Evolutionary conservation across 2,888 invertebrate species (phyloP), one percentile per base, ranked within the genome.

Genomic region (Dolichomitus sp.): DNA sequence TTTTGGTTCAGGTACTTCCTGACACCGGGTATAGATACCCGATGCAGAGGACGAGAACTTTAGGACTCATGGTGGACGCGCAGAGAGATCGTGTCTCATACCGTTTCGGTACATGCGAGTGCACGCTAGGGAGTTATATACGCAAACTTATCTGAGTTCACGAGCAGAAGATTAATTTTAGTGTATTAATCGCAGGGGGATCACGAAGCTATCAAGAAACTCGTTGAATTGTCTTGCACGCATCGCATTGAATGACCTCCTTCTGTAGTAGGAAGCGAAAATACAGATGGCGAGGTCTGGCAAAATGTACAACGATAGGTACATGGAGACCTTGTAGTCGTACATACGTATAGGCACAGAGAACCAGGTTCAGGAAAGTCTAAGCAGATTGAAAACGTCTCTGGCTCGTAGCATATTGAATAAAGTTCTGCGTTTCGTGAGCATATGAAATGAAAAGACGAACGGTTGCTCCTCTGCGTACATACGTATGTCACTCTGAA

Each of bases 351-450:
- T 11, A 42, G 7, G n/a, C 61, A 17, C 48, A 19, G 40, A 59
- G 54, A 54, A 76, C 59, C 65, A 50, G 69, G 63, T 66, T 23
- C 50, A 37, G 33, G 37, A 7, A 48, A 9, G 27, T n/a, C 59
- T 27, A 7, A 63, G 61, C 45, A 33, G 40, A 54, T 12, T 30
- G 52, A 69, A 72, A 69, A 42, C 68, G 84, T 79, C 27, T 65
- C 66, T 68, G 63, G 73, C 52, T 75, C 84, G 63, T 79, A 80
- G 80, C 73, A 85, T 80, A 84, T 86, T 83, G 81, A 81, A 74
- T 81, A 80, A 82, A 85, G 81, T 82, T 77, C 72, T 40, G 65
- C 68, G 82, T 84, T 84, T 80, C 69, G 76, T 57, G 77, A 54
- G 63, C 70, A 69, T 59, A 59, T 33, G 77, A 73, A 80, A 82